phyloP scores from a whole-genome alignment of 2,888 invertebrate species.

The Cecidostiba fungosa region DNA sequence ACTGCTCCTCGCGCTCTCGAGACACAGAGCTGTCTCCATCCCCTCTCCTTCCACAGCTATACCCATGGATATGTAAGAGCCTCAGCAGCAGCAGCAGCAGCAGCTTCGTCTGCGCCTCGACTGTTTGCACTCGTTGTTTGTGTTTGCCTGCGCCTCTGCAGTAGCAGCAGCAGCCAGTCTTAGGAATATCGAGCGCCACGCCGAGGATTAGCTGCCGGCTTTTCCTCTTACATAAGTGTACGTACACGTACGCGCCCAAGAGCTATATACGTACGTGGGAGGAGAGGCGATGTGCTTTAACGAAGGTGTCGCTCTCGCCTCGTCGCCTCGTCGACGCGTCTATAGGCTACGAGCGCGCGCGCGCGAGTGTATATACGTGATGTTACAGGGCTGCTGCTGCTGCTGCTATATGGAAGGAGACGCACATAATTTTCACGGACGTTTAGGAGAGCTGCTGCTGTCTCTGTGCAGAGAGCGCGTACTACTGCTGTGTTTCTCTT shows the following conservation, averaged over 20 bases:
- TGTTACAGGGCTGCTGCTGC: background rate
- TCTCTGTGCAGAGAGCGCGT: constrained; percentile 1
- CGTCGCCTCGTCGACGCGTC: constrained; percentile 10
- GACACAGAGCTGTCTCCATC: constrained; percentile 21
- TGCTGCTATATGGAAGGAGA: background rate
- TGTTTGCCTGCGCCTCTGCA: constrained; percentile 34
- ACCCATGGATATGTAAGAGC: constrained; percentile 35
- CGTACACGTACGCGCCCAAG: background rate
- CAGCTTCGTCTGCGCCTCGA: constrained; percentile 3
- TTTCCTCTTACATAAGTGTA: constrained; percentile 5
- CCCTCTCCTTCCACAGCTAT: background rate
- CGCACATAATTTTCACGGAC: constrained; percentile 59
- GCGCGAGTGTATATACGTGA: background rate
- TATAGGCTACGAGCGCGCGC: background rate
- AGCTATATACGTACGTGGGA: background rate
- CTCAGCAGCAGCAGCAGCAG: constrained; percentile 12
- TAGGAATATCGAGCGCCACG: constrained; percentile 57
- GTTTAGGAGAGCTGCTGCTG: constrained; percentile 33
- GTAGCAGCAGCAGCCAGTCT: constrained; percentile 33
- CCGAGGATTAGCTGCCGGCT: constrained; percentile 34
- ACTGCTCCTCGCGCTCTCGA: constrained; percentile 10
- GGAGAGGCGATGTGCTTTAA: constrained; percentile 38
- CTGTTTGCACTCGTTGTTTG: constrained; percentile 51
- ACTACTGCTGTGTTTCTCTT: constrained; percentile 18
- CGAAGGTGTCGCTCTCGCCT: constrained; percentile 58